Evolutionary conservation across 2,113 vertebrate species (phyloP), one percentile per base, ranked within the genome.

Genomic region (Hepsetus odoe): DNA sequence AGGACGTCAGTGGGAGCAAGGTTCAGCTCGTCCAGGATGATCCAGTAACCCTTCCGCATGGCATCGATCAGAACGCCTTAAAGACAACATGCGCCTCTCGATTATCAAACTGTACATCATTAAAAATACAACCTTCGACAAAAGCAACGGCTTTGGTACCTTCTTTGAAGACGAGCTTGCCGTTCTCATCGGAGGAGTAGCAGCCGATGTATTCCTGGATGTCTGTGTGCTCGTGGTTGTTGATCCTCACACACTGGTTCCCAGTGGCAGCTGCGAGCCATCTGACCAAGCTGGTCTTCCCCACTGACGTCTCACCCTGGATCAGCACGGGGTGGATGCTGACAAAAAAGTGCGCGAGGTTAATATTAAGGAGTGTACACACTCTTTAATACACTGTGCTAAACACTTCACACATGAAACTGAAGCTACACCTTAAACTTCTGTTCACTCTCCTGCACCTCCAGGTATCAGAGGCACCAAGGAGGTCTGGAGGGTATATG

Each of bases 121-220:
- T 13, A 24, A 13, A 13, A 13, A 5, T 5, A 10, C 26, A 10
- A 51, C 26, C 24, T 24, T 26, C n/a, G 40, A 44, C 42, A 2
- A 58, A 58, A 1, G 24, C 24, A 58, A 4, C 3, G 35, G 8
- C 11, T 18, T 32, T 49, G 71, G 18, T 85, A 97, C 95, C 95
- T 94, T 99, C 98, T 84, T 95, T 96, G 89, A 99, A 99, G 13
- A 95, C 84, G 83, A 99, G 74, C 81, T 96, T 98, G 70, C 97
- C 98, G 2, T 90, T 87, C 40, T 93, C 83, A n/a, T 97, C 93
- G 0, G 97, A 97, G 0, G 96, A 96, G 12, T 99, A 99, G 86
- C 98, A 98, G 83, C 98, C 97, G 42, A 99, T 95, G 85, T 99
- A 99, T 59, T 99, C 98, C 82, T 99, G 98, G 87, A 99, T 97